Evolutionary conservation across 1,140 invertebrate species (phyloP).

Genomic region (Pogonomyrmex barbatus): DNA sequence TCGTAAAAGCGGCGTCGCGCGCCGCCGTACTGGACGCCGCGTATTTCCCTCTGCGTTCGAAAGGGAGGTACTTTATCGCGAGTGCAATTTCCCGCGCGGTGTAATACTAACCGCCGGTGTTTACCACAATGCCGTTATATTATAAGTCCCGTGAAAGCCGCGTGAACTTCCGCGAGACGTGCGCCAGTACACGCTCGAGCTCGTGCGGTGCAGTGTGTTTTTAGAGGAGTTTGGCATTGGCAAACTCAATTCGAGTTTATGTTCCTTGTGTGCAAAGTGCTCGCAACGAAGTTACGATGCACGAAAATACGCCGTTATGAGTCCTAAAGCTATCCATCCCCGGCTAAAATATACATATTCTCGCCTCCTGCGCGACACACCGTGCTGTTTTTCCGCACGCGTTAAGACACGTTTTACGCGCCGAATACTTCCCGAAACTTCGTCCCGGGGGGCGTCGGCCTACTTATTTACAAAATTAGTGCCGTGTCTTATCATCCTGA

Average conservation of each 20-base stretch:
- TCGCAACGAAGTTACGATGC: slow-evolving; percentile 67
- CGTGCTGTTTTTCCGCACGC: neutral
- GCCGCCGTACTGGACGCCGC: neutral
- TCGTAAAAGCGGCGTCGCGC: slow-evolving; percentile 28
- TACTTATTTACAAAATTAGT: slow-evolving; percentile 45
- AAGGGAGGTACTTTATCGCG: slow-evolving; percentile 16
- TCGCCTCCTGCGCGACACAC: neutral
- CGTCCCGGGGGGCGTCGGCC: neutral
- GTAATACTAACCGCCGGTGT: slow-evolving; percentile 56
- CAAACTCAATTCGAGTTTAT: slow-evolving; percentile 74
- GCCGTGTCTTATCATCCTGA: neutral
- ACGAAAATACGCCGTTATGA: slow-evolving; percentile 70
- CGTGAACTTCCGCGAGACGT: slow-evolving; percentile 60
- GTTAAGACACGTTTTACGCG: slow-evolving; percentile 7
- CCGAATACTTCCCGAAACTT: slow-evolving; percentile 43
- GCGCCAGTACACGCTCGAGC: slow-evolving; percentile 5
- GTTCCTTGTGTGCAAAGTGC: slow-evolving; percentile 70
- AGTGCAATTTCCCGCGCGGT: slow-evolving; percentile 7
- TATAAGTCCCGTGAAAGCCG: slow-evolving; percentile 64
- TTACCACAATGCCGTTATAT: slow-evolving; percentile 59
- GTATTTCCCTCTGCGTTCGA: slow-evolving; percentile 9
- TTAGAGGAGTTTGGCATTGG: slow-evolving; percentile 66
- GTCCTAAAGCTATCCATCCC: slow-evolving; percentile 64
- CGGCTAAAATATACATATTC: slow-evolving; percentile 38
- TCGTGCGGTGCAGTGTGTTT: slow-evolving; percentile 56